Percentiles rank a stretch among this genome's conserved stretches.
Evolutionary conservation across 2,888 invertebrate species (phyloP).

Genomic region (Tricholauxania praeusta): DNA sequence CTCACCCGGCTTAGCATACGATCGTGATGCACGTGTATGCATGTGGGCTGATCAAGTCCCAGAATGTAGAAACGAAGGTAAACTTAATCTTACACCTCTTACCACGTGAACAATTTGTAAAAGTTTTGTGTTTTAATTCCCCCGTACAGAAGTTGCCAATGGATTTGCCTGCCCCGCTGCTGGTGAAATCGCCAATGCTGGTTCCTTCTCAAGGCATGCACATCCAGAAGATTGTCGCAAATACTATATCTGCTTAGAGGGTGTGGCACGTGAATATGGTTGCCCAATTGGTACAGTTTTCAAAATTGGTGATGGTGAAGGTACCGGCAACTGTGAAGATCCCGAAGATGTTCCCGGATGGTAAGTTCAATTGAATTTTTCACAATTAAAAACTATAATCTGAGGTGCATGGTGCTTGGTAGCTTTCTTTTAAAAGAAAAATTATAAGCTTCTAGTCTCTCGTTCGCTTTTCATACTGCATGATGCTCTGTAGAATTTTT

Average conservation of each 20-base stretch:
- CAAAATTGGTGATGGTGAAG: constrained; percentile 92
- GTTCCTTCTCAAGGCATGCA: constrained; percentile 94
- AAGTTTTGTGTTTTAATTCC: neutral
- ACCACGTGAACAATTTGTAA: too few relatives aligned
- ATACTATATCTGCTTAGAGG: constrained; percentile 94
- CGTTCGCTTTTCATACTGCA: neutral
- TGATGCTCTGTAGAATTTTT: neutral
- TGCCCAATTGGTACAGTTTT: constrained; percentile 96
- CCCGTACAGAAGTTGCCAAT: constrained; percentile 83
- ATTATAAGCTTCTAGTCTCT: neutral
- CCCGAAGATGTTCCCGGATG: constrained; percentile 97
- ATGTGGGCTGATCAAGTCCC: constrained; percentile 98
- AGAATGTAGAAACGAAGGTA: constrained; percentile 91
- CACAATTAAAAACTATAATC: constrained; percentile 51
- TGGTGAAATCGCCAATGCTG: constrained; percentile 84
- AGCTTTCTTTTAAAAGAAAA: constrained; percentile 7
- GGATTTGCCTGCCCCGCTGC: constrained; percentile 87
- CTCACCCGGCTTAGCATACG: constrained; percentile 94
- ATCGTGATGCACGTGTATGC: constrained; percentile 92
- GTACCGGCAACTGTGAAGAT: constrained; percentile 93
- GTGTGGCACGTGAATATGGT: constrained; percentile 91
- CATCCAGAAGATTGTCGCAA: constrained; percentile 95
- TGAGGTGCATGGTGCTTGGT: constrained; percentile 42
- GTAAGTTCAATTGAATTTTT: constrained; percentile 72
- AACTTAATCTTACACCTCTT: constrained; percentile 44